phyloP scores from a whole-genome alignment of 2,888 invertebrate genomes.

The Lepidocyrtinus sp. region DNA sequence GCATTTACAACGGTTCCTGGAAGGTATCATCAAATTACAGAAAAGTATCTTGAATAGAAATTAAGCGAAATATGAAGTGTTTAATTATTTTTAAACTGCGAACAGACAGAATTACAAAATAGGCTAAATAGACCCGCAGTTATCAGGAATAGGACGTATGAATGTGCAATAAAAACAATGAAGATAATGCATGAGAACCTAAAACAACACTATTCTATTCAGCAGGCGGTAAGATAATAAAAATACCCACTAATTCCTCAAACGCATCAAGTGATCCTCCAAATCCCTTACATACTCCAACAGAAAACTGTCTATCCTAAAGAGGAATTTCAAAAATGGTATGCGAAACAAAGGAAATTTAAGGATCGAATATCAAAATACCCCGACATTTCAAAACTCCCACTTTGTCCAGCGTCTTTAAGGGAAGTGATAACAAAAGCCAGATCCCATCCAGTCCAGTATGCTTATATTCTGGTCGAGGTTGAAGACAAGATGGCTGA shows the following conservation, averaged over 20 bases:
- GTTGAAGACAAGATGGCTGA: conserved; percentile 44
- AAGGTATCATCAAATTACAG: conserved; percentile 34
- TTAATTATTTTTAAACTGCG: background rate
- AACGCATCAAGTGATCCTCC: background rate
- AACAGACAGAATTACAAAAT: conserved; percentile 29
- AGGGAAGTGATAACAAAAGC: conserved; percentile 40
- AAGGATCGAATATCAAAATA: conserved; percentile 36
- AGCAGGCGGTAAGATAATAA: background rate
- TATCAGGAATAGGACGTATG: conserved; percentile 20
- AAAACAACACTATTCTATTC: background rate
- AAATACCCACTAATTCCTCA: background rate
- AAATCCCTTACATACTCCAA: background rate
- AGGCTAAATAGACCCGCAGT: background rate
- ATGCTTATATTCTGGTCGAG: conserved; percentile 46
- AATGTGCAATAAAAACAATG: conserved; percentile 32
- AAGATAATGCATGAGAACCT: conserved; percentile 41
- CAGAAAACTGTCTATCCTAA: conserved; percentile 37
- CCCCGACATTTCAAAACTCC: conserved; percentile 30
- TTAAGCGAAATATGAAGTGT: background rate
- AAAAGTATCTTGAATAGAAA: background rate
- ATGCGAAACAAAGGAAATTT: conserved; percentile 24
- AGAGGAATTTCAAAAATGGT: conserved; percentile 30
- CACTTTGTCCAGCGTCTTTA: background rate
- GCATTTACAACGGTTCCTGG: conserved; percentile 33
- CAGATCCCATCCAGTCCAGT: conserved; percentile 21